These are phyloP conservation scores for Amphipoea oculea DNA, from an alignment of 2,888 invertebrate genomes.

Conservation along the genomic window DNA sequence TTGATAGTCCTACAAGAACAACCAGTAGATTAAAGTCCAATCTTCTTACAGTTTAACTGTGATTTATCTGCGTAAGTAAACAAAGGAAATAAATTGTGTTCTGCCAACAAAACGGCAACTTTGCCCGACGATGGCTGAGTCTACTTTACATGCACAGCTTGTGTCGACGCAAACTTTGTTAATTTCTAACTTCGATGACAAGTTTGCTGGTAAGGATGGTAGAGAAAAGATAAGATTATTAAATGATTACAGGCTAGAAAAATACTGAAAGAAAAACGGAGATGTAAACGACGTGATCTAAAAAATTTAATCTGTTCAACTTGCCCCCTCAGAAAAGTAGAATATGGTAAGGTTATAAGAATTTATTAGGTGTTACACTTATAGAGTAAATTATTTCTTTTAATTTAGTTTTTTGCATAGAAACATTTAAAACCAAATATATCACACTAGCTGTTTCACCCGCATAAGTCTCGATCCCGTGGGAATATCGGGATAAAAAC, in stretches of 20 bases:
- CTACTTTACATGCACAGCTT: constrained; percentile 54
- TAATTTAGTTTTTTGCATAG: too few species aligned
- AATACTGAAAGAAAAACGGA: not conserved
- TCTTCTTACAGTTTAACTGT: constrained; percentile 22
- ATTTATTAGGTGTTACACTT: not conserved
- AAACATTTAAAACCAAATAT: too few species aligned
- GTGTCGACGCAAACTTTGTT: constrained; percentile 59
- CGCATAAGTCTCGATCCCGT: too few species aligned
- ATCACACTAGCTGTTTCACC: too few species aligned
- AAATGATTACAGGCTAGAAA: not conserved
- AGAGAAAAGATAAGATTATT: constrained; percentile 25
- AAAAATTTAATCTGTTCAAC: not conserved
- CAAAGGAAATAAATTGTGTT: constrained; percentile 44
- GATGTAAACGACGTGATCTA: too few species aligned
- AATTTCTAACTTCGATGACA: constrained; percentile 52
- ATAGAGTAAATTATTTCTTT: too few species aligned
- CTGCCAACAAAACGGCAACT: constrained; percentile 30
- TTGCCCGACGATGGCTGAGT: not conserved
- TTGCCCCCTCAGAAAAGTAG: too few species aligned
- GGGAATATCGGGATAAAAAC: too few species aligned
- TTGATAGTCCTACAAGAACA: constrained; percentile 2
- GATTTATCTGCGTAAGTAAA: constrained; percentile 35
- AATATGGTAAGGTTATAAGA: not conserved
- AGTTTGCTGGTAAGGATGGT: constrained; percentile 11
- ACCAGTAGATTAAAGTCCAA: constrained; percentile 16